phyloP scores from a whole-genome alignment of 37 sponge, comb jelly and placozoan species.

The Ephydatia muelleri region DNA sequence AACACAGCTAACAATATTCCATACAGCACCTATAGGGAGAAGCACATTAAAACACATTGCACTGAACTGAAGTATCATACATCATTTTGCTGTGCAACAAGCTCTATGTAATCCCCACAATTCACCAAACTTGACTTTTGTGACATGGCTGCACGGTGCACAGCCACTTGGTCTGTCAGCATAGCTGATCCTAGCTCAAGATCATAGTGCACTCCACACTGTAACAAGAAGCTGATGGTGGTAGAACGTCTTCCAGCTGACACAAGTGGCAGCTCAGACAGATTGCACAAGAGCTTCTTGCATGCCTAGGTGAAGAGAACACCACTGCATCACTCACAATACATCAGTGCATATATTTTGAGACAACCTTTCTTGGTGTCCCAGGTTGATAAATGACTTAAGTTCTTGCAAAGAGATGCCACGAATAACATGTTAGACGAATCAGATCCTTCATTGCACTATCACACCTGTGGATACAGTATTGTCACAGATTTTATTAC shows the following conservation, averaged over 20 bases:
- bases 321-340: not conserved
- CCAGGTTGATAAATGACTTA: slow-evolving; percentile 33
- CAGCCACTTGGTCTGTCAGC: not conserved
- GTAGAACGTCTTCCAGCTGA: not conserved
- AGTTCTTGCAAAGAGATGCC: slow-evolving; percentile 6
- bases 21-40: not conserved
- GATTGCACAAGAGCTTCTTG: not conserved
- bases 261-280: not conserved
- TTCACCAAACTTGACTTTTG: not conserved
- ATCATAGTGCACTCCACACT: too few species aligned
- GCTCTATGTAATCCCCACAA: not conserved
- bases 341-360: not conserved
- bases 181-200: not conserved
- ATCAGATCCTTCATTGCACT: slow-evolving; percentile 6
- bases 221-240: not conserved
- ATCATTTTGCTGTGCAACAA: not conserved
- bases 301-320: not conserved
- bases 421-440: slow-evolving; percentile 8
- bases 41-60: not conserved
- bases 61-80: not conserved
- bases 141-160: not conserved
- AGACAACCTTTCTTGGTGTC: slow-evolving; percentile 30
- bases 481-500: not conserved
- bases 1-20: not conserved
- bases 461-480: slow-evolving; percentile 10